phyloP scores from a whole-genome alignment of 1,140 invertebrate species.

The Octopus sinensis region DNA sequence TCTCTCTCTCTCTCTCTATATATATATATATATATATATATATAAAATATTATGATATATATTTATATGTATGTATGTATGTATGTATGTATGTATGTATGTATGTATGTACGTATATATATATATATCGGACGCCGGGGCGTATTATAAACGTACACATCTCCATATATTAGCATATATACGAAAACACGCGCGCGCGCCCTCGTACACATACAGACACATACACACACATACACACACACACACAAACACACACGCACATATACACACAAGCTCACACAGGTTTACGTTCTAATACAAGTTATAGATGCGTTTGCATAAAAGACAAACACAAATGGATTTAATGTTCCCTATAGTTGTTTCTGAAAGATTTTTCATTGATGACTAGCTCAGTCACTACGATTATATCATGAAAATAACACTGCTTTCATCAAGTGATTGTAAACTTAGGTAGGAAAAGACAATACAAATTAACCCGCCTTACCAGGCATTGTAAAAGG shows the following conservation, averaged over 20 bases:
- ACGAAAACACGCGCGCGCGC: not conserved
- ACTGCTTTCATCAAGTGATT: too few species aligned
- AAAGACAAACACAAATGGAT: too few species aligned
- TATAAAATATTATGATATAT: not conserved
- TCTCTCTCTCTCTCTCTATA: not conserved
- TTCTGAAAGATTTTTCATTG: too few species aligned
- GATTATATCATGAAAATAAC: too few species aligned
- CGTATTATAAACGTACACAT: not conserved
- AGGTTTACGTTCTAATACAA: too few species aligned
- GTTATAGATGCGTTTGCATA: not conserved
- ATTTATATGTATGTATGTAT: not conserved
- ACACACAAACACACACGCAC: not conserved
- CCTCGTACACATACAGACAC: not conserved
- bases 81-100: not conserved
- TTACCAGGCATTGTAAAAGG: too few species aligned
- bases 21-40: conserved; percentile 5
- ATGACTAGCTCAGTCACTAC: too few species aligned
- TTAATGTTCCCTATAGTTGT: too few species aligned
- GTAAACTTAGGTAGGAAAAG: too few species aligned
- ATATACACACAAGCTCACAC: not conserved
- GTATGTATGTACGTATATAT: not conserved
- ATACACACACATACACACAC: not conserved
- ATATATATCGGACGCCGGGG: not conserved
- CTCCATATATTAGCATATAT: not conserved
- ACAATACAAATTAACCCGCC: too few species aligned